Percentiles rank a stretch among this genome's conserved stretches.
These are phyloP conservation scores for Ellobius talpinus DNA, from an alignment of 2,113 vertebrate genomes.

Conservation along the genomic window DNA sequence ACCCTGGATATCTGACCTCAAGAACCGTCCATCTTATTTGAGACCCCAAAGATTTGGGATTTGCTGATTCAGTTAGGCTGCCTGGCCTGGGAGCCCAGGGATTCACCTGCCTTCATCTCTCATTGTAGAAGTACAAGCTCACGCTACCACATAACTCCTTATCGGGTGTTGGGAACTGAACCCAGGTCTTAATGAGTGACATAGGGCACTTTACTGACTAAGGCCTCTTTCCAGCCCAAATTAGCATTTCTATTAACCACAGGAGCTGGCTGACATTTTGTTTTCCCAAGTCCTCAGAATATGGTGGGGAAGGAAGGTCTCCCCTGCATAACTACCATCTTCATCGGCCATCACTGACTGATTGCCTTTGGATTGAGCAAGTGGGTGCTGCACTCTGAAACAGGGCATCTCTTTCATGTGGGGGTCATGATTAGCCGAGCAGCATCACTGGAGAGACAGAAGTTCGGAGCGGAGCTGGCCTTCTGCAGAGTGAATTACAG, in stretches of 20 bases:
- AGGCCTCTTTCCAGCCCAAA: background rate
- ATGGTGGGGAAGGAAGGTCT: background rate
- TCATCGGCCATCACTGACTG: background rate
- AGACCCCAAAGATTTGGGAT: background rate
- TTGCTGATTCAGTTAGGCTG: background rate
- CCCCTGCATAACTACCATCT: background rate
- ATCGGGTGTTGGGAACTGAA: too few species aligned
- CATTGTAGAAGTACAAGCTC: background rate
- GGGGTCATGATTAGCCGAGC: background rate
- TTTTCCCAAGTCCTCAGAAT: background rate
- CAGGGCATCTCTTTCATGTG: background rate
- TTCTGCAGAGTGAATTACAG: background rate
- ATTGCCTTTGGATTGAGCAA: background rate
- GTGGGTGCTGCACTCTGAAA: background rate
- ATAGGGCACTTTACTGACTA: background rate
- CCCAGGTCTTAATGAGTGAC: background rate
- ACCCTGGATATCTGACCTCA: background rate
- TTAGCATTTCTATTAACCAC: background rate
- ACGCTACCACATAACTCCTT: too few species aligned
- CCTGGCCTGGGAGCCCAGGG: background rate
- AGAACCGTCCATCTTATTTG: background rate
- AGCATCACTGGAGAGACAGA: background rate
- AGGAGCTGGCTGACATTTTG: background rate
- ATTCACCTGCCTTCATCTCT: background rate
- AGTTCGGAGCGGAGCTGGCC: background rate